A percentile compares a stretch with the other conserved stretches of the same genome.
Evolutionary conservation across 2,113 vertebrate species (phyloP).

Genomic region (Lepisosteus osseus): DNA sequence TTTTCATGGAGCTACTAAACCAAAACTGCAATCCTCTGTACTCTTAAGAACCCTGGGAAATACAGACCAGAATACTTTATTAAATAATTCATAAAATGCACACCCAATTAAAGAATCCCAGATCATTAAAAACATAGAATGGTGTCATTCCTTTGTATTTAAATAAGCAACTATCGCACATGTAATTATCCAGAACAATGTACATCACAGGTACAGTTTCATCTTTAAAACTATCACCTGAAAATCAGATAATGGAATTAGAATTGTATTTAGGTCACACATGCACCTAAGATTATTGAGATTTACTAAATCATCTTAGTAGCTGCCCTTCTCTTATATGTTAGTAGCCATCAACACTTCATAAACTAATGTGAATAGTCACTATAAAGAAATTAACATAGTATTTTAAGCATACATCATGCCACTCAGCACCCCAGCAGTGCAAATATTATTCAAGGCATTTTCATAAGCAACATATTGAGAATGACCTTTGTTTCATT

Average conservation of each 20-base stretch:
- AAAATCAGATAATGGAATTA: constrained; percentile 26
- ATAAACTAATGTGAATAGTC: neutral
- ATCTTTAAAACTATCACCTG: constrained; percentile 6
- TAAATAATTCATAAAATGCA: no score
- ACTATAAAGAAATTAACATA: neutral
- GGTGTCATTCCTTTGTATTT: no score
- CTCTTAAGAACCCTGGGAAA: no score
- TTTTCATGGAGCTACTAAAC: no score
- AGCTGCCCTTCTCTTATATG: constrained; percentile 29
- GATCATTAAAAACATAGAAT: no score
- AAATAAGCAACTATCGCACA: no score
- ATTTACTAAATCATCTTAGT: constrained; percentile 41
- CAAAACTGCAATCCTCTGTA: no score
- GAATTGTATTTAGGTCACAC: constrained; percentile 35
- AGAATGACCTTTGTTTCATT: no score
- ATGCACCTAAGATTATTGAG: constrained; percentile 38
- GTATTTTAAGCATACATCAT: neutral
- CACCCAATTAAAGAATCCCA: no score
- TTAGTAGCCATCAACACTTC: constrained; percentile 26
- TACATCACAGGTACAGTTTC: neutral
- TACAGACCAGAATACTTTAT: no score
- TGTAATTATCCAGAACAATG: neutral
- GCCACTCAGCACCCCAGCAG: neutral
- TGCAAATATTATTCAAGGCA: neutral
- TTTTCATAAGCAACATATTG: neutral